Evolutionary conservation across 2,797 vertebrate species (phyloP), one percentile per base, ranked within the genome.

Genomic region (Brotula barbata): DNA sequence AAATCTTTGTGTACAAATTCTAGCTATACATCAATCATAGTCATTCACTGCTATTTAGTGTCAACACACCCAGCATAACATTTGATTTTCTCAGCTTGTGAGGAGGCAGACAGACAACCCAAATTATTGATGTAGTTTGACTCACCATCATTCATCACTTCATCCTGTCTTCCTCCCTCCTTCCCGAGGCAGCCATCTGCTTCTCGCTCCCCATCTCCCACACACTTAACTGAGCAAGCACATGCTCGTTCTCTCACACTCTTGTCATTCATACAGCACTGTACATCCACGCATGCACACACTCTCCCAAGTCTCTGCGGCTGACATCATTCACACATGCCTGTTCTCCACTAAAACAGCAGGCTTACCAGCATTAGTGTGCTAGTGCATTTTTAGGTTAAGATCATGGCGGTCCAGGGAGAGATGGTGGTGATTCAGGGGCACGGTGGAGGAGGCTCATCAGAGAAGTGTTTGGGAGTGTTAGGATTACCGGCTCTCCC

Each of bases 401-500:
- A 44, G 25, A 50, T 64, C 62, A 90, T 91, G 89, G 84, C 90
- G 49, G 75, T 57, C 76, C 58, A 88, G 60, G 68, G 75, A 76
- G 75, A 89, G 68, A 63, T 66, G 47, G 54, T 23, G 36, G 53
- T 48, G 53, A 59, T 70, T 47, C 69, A 69, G 61, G 63, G 54
- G 80, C 68, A 39, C 61, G 64, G 34, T 48, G 63, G 63, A 71
- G 69, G 44, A 21, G 47, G 63, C 31, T 68, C 74, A 40, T 1
- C 48, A 83, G 91, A 72, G 50, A 69, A 62, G 61, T 87, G 89
- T 81, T 47, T 71, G 37, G 67, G 58, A 89, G 81, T 94, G 55
- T 89, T 94, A 70, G 87, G 90, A 88, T 81, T 87, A 86, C 80
- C 92, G 0, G 54, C 34, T 92, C 88, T 94, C 56, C 91, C 92